phyloP scores from a whole-genome alignment of 1,140 invertebrate genomes.

The Zaprionus ornatus region DNA sequence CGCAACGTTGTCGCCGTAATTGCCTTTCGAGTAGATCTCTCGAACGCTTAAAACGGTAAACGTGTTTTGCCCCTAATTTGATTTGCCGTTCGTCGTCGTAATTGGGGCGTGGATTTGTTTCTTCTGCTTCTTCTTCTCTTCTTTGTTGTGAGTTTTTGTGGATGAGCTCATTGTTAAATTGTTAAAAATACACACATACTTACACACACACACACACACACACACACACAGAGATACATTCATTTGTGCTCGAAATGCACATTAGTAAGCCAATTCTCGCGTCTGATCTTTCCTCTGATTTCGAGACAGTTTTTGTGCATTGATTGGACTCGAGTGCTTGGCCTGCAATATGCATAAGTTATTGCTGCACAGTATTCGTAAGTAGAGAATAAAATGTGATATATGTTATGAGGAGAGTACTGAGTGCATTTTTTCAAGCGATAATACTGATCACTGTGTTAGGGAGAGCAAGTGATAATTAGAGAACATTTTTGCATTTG shows the following conservation, averaged over 20 bases:
- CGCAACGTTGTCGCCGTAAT: slow-evolving; percentile 48
- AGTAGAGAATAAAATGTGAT: too few species aligned
- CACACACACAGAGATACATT: neutral
- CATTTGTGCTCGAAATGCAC: neutral
- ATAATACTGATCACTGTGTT: too few species aligned
- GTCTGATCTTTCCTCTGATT: neutral
- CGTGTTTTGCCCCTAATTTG: slow-evolving; percentile 75
- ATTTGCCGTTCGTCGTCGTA: slow-evolving; percentile 53
- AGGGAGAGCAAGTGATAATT: too few species aligned
- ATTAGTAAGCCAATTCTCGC: neutral
- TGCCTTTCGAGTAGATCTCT: slow-evolving; percentile 42
- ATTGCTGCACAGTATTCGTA: neutral
- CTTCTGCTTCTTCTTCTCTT: slow-evolving; percentile 31
- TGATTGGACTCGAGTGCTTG: neutral
- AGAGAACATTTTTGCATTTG: too few species aligned
- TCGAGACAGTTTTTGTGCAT: neutral
- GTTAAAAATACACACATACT: slow-evolving; percentile 26
- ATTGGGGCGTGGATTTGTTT: slow-evolving; percentile 61
- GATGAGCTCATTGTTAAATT: slow-evolving; percentile 69
- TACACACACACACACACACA: neutral
- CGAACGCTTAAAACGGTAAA: slow-evolving; percentile 53
- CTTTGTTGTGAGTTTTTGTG: slow-evolving; percentile 4
- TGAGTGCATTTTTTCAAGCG: too few species aligned
- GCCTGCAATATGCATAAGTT: neutral
- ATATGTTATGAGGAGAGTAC: too few species aligned